Evolutionary conservation across 2,888 invertebrate species (phyloP).

Genomic region (Ormia ochracea): DNA sequence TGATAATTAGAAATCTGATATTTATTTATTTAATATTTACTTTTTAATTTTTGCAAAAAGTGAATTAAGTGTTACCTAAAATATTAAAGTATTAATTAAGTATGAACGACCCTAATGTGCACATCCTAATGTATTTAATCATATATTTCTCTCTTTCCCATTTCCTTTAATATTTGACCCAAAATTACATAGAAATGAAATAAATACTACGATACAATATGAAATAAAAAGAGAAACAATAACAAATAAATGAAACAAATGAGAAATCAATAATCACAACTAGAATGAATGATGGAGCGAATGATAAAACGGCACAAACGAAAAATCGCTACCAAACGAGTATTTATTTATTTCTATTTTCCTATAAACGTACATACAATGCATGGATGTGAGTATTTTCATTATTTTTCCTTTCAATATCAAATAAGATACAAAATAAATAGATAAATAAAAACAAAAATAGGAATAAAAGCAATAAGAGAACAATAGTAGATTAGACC

Average conservation of each 20-base stretch:
- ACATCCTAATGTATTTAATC: too few species aligned
- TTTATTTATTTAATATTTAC: too few species aligned
- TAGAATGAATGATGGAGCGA: background rate
- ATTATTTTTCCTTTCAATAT: conserved; percentile 52
- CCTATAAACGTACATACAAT: too few species aligned
- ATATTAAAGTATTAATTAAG: too few species aligned
- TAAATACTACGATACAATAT: too few species aligned
- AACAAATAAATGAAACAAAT: conserved; percentile 43
- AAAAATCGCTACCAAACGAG: background rate
- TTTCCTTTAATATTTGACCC: background rate
- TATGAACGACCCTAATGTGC: too few species aligned
- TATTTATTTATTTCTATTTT: background rate
- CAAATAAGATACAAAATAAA: conserved; percentile 42
- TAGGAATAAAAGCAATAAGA: background rate
- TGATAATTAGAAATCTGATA: too few species aligned
- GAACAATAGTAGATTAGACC: conserved; percentile 17
- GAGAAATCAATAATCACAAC: conserved; percentile 30
- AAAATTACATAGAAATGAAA: conserved; percentile 9
- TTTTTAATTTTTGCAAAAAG: too few species aligned
- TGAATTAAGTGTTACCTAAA: too few species aligned
- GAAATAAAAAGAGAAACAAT: conserved; percentile 3
- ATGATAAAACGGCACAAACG: background rate
- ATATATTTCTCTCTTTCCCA: too few species aligned
- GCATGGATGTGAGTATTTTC: too few species aligned
- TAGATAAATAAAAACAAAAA: background rate